A percentile compares a stretch with the other conserved stretches of the same genome.
Evolutionary conservation across 30 jellyfish, hydroid and myxozoan species (phyloP).

Genomic region (Hydra vulgaris): DNA sequence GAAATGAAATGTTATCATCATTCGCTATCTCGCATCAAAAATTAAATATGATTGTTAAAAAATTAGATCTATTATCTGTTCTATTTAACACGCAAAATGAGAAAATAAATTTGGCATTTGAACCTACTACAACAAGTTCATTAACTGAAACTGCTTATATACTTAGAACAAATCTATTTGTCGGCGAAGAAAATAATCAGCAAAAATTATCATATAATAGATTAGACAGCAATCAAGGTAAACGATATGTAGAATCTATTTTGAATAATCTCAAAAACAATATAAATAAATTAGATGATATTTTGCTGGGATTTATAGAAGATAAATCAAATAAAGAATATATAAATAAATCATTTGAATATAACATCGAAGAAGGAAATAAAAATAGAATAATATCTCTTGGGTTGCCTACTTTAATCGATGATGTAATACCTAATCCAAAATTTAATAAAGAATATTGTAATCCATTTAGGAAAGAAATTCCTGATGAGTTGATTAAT

Average conservation of each 20-base stretch:
- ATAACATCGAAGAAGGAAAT: background rate
- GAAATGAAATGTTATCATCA: background rate
- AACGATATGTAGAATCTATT: background rate
- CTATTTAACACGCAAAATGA: background rate
- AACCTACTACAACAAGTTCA: background rate
- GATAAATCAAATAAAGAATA: background rate
- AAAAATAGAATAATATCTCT: background rate
- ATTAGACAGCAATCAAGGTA: background rate
- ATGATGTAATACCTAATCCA: background rate
- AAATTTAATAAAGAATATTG: background rate
- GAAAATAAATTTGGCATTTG: background rate
- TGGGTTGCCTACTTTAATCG: background rate
- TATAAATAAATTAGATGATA: background rate
- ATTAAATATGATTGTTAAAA: too few relatives aligned
- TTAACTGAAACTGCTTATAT: background rate
- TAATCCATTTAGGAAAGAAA: background rate
- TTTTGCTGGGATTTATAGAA: background rate
- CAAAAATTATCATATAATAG: background rate
- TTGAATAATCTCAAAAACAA: background rate
- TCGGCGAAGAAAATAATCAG: background rate
- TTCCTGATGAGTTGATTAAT: background rate
- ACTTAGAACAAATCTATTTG: background rate
- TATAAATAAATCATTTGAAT: background rate
- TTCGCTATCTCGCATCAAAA: background rate
- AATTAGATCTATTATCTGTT: background rate